A percentile compares a stretch with the other conserved stretches of the same genome.
phyloP scores from a whole-genome alignment of 1,140 invertebrate species.

The Pseudomyrmex concolor region DNA sequence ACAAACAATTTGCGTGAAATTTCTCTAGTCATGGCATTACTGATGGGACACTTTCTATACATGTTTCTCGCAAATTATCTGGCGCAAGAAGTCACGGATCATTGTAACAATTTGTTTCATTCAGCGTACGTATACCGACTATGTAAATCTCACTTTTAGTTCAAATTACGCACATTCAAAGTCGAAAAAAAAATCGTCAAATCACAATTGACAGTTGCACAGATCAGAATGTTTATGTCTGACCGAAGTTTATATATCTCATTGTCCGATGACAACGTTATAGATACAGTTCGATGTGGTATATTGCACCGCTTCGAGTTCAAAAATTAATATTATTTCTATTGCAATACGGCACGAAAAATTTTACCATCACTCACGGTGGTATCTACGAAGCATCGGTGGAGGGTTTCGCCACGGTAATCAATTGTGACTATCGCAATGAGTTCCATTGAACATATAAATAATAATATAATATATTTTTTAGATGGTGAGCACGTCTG shows the following conservation, averaged over 20 bases:
- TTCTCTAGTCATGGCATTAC: neutral
- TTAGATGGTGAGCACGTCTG: slow-evolving; percentile 11
- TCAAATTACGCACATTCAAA: too few relatives aligned
- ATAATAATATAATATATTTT: neutral
- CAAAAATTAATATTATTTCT: slow-evolving; percentile 37
- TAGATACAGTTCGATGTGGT: slow-evolving; percentile 25
- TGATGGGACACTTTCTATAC: neutral
- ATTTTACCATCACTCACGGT: neutral
- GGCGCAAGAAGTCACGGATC: slow-evolving; percentile 13
- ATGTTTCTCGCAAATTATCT: neutral
- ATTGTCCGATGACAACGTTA: neutral
- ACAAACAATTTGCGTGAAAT: neutral
- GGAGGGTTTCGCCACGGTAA: slow-evolving; percentile 23
- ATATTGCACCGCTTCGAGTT: slow-evolving; percentile 12
- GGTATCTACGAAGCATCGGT: neutral
- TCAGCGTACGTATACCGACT: slow-evolving; percentile 2
- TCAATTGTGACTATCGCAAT: neutral
- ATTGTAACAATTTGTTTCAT: neutral
- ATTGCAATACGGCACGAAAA: slow-evolving; percentile 13
- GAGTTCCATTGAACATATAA: neutral
- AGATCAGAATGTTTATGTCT: too few relatives aligned
- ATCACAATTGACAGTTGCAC: too few relatives aligned
- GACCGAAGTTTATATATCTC: too few relatives aligned
- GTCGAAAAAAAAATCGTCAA: neutral
- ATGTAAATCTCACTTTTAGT: too few relatives aligned